Conservation (phyloP, 2,113 vertebrate species). For the Chlorodrepanis virens region DNA sequence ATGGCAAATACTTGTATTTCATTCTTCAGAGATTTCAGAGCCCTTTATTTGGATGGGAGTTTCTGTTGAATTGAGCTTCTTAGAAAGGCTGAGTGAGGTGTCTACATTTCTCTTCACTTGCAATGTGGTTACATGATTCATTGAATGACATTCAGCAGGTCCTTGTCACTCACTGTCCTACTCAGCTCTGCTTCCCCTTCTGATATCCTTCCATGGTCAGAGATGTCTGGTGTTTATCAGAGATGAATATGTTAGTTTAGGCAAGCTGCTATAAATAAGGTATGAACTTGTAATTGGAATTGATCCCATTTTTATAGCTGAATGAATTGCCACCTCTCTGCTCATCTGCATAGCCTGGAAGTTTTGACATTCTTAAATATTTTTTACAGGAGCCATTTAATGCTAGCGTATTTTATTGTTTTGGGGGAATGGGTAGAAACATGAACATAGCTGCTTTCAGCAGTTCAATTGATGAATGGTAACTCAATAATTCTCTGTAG, state of each 20-base stretch:
- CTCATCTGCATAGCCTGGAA: not conserved
- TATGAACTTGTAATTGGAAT: conserved; percentile 25
- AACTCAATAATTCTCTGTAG: not conserved
- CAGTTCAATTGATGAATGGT: not conserved
- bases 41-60: not conserved
- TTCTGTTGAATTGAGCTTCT: not conserved
- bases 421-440: not conserved
- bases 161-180: not conserved
- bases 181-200: not conserved
- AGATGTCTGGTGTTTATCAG: not conserved
- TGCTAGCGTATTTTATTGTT: not conserved
- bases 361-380: not conserved
- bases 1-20: not conserved
- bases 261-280: conserved; percentile 16
- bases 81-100: not conserved
- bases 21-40: not conserved
- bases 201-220: not conserved
- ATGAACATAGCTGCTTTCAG: not conserved
- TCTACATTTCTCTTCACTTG: not conserved
- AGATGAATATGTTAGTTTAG: not conserved
- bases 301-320: not conserved
- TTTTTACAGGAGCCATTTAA: not conserved
- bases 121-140: not conserved
- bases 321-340: not conserved
- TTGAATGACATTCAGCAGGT: not conserved